Evolutionary conservation across 1,140 invertebrate genomes (phyloP).

Genomic region (Stenopsyche tienmushanensis): DNA sequence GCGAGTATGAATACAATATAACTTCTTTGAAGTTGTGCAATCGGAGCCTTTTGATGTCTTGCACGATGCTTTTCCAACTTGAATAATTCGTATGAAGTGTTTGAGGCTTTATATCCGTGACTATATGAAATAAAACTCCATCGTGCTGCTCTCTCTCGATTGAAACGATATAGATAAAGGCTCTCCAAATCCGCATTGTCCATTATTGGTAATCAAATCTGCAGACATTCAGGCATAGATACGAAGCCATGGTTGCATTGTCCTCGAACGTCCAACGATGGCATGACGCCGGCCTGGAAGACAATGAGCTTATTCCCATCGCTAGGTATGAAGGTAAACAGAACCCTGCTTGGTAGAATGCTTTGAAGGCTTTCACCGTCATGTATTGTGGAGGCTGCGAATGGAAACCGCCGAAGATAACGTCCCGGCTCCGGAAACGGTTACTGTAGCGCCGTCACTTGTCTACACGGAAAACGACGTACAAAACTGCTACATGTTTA

Average conservation of each 20-base stretch:
- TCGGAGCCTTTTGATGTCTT: too few relatives aligned
- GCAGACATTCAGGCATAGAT: not conserved
- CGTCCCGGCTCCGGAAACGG: constrained; percentile 21
- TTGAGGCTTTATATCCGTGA: too few relatives aligned
- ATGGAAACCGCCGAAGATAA: constrained; percentile 16
- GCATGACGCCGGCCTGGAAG: not conserved
- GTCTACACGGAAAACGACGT: not conserved
- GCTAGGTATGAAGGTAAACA: not conserved
- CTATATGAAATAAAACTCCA: too few relatives aligned
- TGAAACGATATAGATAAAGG: too few relatives aligned
- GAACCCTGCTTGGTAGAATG: not conserved
- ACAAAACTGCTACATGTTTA: not conserved
- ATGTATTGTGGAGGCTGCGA: constrained; percentile 5
- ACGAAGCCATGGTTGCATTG: not conserved
- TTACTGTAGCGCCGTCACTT: constrained; percentile 18
- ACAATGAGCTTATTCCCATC: not conserved
- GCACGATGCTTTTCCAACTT: too few relatives aligned
- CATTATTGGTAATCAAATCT: not conserved
- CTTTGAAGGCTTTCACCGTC: not conserved
- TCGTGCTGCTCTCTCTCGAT: too few relatives aligned
- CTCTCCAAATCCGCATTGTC: not conserved
- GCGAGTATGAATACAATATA: too few relatives aligned
- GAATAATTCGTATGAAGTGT: too few relatives aligned
- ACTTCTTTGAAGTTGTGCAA: too few relatives aligned
- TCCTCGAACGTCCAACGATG: not conserved